Percentiles rank a stretch among this genome's conserved stretches.
These are phyloP conservation scores for Folsomia manolachei DNA, from an alignment of 2,888 invertebrate species.

Conservation along the genomic window DNA sequence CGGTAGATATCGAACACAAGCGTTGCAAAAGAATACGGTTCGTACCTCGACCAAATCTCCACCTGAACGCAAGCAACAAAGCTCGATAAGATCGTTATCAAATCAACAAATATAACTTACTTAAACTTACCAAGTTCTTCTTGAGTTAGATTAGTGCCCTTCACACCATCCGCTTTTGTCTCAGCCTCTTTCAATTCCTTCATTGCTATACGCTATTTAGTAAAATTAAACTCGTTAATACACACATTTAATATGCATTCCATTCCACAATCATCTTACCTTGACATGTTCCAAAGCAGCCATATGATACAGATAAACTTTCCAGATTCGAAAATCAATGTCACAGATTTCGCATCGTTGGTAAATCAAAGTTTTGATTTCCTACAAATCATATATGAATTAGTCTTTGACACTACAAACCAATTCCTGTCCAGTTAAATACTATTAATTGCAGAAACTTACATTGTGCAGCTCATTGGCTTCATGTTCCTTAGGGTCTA, in stretches of 20 bases:
- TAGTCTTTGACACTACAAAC: not conserved
- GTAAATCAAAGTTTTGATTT: conserved; percentile 48
- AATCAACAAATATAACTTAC: not conserved
- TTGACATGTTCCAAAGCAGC: conserved; percentile 50
- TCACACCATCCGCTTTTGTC: conserved; percentile 41
- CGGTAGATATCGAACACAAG: conserved; percentile 47
- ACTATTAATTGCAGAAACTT: conserved; percentile 16
- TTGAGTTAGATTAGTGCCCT: conserved; percentile 49
- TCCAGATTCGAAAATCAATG: conserved; percentile 50
- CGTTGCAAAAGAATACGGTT: conserved; percentile 47
- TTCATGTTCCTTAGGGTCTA: conserved; percentile 50
- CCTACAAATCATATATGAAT: conserved; percentile 26
- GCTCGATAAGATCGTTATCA: not conserved
- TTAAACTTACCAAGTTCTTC: conserved; percentile 45
- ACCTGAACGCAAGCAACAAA: conserved; percentile 32
- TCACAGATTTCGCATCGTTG: conserved; percentile 48
- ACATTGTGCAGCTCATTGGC: conserved; percentile 49
- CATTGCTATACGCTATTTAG: conserved; percentile 46
- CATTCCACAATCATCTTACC: conserved; percentile 32
- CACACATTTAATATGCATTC: not conserved
- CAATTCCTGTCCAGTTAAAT: not conserved
- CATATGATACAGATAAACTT: conserved; percentile 47
- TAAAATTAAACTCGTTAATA: not conserved
- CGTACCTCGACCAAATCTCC: conserved; percentile 45
- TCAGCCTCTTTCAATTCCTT: conserved; percentile 45